phyloP scores from a whole-genome alignment of 2,888 invertebrate species.

The Dynastes grantii region DNA sequence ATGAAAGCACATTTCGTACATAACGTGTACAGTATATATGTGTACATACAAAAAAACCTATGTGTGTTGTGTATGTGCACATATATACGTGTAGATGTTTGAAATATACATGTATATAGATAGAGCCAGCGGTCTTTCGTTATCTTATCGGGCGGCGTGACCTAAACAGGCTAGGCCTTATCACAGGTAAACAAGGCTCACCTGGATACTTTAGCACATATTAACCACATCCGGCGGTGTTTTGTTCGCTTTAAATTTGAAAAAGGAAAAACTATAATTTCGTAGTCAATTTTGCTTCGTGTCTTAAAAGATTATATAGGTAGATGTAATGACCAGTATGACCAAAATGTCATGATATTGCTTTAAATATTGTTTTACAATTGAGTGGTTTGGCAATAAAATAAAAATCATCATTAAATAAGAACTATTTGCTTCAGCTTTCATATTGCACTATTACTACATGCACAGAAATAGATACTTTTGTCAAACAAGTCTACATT shows the following conservation, averaged over 20 bases:
- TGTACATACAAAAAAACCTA: conserved; percentile 1
- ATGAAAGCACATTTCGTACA: conserved; percentile 32
- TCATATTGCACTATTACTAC: no score
- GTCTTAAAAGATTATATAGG: background rate
- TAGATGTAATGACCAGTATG: no score
- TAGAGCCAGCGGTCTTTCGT: conserved; percentile 56
- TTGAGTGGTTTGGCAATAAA: no score
- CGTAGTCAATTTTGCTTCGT: background rate
- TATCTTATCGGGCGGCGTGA: conserved; percentile 60
- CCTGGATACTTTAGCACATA: conserved; percentile 59
- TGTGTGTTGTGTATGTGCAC: background rate
- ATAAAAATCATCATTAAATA: no score
- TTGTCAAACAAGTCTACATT: no score
- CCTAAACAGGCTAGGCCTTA: conserved; percentile 59
- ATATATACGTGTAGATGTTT: background rate
- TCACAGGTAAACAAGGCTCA: conserved; percentile 61
- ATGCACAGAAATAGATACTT: no score
- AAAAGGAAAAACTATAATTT: background rate
- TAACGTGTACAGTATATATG: background rate
- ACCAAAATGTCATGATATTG: no score
- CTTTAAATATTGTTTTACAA: no score
- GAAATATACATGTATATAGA: conserved; percentile 46
- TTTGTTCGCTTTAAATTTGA: conserved; percentile 34
- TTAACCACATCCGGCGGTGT: conserved; percentile 51
- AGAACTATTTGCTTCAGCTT: no score